Base-by-base conservation (phyloP, 2,113 vertebrate genomes). In the Coptodon rendalli region DNA sequence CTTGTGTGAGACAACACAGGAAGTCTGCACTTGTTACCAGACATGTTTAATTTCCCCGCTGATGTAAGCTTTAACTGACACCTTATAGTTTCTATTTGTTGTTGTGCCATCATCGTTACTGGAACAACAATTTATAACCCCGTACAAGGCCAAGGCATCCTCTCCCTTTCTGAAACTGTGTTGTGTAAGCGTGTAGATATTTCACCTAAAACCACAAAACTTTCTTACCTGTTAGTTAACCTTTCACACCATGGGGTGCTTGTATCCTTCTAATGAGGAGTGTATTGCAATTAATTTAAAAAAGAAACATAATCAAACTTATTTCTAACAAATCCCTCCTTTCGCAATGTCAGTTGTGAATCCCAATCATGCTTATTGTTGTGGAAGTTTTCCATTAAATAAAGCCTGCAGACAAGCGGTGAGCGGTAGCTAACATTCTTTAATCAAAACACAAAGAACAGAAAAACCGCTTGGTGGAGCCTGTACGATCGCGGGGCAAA, bases 301-400 rank as follows among this genome's bases (percentile, higher is more conserved):
- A 63, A 63, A 0, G 2, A 19, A 63, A 63, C 56, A 29, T 57
- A 57, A 57, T 29, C 0, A 57, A 59, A 59, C 24, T 9, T 59
- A 3, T 57, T 2, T 57, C 56, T 57, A 57, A 57, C 56, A 57
- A 0, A 0, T 59, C 24, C 56, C 0, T 59, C 7, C 24, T 59
- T 59, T 59, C 7, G 2, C 56, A 59, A 29, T 29, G 1, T 59
- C 56, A 59, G 0, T 14, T 57, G 13, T 59, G 24, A 59, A 59
- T 59, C 13, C 56, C 56, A 59, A 0, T 59, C 56, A 59, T 59
- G 56, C 22, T 22, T 22, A 22, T 22, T 22, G 22, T 22, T 22
- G 22, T 22, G 22, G 22, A 22, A 22, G 22, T 22, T 22, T 22
- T 22, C 22, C 22, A 22, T 22, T 22, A 22, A 22, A 22, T 22